Percentiles rank a stretch among this genome's conserved stretches.
phyloP scores from a whole-genome alignment of 2,888 invertebrate species.

The Harmothoe impar region DNA sequence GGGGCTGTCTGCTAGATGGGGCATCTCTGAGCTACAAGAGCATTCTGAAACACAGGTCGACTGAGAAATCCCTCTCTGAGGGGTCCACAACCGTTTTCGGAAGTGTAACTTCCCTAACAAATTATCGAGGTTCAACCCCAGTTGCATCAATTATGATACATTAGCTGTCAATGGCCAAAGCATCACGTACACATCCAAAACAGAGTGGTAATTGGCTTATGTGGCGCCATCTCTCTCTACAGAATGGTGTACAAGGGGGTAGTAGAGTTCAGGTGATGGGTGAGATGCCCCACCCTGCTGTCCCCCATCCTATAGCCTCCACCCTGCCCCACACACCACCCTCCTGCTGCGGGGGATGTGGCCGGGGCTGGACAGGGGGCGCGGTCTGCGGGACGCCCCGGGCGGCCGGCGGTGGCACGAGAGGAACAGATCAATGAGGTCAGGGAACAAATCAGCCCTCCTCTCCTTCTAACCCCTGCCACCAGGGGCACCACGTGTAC shows the following conservation, averaged over 20 bases:
- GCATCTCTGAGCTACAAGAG: background rate
- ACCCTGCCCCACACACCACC: background rate
- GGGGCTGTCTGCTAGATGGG: background rate
- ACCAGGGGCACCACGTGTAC: background rate
- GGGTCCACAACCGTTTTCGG: too few relatives aligned
- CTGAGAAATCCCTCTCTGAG: too few relatives aligned
- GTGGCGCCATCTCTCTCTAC: too few relatives aligned
- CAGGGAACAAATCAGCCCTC: conserved; percentile 28
- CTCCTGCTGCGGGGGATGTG: background rate
- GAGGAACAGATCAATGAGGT: conserved; percentile 39
- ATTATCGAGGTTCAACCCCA: too few relatives aligned
- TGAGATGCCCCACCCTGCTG: background rate
- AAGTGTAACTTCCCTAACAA: too few relatives aligned
- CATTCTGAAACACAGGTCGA: too few relatives aligned
- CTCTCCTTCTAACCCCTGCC: background rate
- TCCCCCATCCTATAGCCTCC: background rate
- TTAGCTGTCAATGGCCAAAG: too few relatives aligned
- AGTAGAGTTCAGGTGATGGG: background rate
- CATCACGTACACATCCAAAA: too few relatives aligned
- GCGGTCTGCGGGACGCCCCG: background rate
- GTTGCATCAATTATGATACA: too few relatives aligned
- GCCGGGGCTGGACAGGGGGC: background rate
- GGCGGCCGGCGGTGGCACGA: background rate
- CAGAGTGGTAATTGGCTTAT: too few relatives aligned
- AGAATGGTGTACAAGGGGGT: too few relatives aligned